phyloP scores from a whole-genome alignment of 1,140 invertebrate species.

The Tetragnatha versicolor region DNA sequence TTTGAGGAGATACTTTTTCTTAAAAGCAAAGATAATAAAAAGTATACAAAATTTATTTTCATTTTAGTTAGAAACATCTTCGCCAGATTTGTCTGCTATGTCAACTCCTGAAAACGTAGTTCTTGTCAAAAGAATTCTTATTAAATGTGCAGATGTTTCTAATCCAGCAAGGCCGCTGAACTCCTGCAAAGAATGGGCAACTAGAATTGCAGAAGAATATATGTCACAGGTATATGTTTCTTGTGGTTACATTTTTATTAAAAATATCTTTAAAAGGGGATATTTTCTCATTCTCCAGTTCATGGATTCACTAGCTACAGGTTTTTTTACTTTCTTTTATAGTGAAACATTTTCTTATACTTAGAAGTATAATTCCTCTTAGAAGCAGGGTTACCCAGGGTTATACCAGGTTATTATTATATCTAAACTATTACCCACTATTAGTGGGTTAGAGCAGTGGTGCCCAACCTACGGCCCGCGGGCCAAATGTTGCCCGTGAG shows the following conservation, averaged over 20 bases:
- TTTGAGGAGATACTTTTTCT: too few relatives aligned
- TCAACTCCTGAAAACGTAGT: conserved; percentile 78
- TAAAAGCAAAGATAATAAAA: too few relatives aligned
- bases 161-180: conserved; percentile 87
- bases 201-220: conserved; percentile 87
- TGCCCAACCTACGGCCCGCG: too few relatives aligned
- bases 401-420: too few relatives aligned
- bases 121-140: conserved; percentile 90
- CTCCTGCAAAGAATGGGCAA: conserved; percentile 89
- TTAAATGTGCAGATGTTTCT: conserved; percentile 96
- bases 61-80: conserved; percentile 26
- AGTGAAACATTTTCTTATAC: neutral
- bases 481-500: too few relatives aligned
- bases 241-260: neutral
- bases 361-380: neutral
- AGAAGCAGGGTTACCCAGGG: too few relatives aligned
- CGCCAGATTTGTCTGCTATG: conserved; percentile 56
- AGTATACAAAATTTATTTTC: neutral
- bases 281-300: neutral
- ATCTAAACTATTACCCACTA: too few relatives aligned
- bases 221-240: conserved; percentile 74
- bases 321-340: neutral
- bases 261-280: neutral
- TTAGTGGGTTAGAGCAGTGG: too few relatives aligned
- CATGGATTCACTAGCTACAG: neutral